Conservation (phyloP, 2,113 vertebrate species). For the Antechinus flavipes region DNA sequence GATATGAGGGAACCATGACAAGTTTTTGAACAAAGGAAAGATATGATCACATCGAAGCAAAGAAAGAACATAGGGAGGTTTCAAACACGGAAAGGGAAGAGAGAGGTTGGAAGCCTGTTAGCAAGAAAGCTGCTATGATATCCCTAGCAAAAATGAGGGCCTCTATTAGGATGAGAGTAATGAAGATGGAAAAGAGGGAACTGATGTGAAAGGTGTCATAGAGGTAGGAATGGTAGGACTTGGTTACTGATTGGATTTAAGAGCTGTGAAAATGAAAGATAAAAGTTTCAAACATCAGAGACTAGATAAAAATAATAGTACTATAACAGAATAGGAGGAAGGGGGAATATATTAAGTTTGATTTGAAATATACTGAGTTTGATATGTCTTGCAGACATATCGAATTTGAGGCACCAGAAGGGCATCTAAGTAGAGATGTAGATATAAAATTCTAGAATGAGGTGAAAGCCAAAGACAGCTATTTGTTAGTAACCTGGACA, state of each 20-base stretch:
- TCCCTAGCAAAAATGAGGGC: too few relatives aligned
- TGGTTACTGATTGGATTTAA: background rate
- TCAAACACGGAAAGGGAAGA: too few relatives aligned
- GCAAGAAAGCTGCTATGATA: too few relatives aligned
- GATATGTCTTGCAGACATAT: too few relatives aligned
- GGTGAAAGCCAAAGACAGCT: background rate
- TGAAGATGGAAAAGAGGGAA: background rate
- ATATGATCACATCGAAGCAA: too few relatives aligned
- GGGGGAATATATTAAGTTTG: background rate
- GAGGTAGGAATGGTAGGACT: background rate
- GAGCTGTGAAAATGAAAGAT: background rate
- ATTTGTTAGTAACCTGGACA: background rate
- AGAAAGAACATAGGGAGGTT: too few relatives aligned
- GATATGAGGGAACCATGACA: too few relatives aligned
- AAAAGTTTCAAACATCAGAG: background rate
- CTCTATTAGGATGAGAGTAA: too few relatives aligned
- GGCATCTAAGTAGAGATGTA: background rate
- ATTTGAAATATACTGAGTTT: background rate
- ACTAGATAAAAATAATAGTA: background rate
- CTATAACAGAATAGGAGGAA: background rate
- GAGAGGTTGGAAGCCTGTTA: too few relatives aligned
- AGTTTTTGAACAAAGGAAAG: too few relatives aligned
- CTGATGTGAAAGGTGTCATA: background rate
- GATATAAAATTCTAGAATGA: background rate
- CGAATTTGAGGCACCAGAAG: background rate